Base-by-base conservation (phyloP, 1,140 invertebrate species). In the Ladona fulva region DNA sequence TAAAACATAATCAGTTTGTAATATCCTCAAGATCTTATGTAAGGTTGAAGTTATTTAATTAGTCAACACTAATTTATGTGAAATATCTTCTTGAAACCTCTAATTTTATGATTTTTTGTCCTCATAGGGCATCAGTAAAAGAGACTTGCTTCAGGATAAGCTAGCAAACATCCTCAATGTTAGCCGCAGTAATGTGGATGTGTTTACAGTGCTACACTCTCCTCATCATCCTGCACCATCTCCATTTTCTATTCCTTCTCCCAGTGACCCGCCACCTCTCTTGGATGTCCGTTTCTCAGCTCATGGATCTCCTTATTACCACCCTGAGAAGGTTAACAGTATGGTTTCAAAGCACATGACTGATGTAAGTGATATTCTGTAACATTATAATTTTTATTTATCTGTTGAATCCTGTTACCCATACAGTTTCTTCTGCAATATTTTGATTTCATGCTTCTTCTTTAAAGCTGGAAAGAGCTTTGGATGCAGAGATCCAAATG, bases 241-340 rank as follows among this genome's bases (percentile, higher is more conserved):
- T 66, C n/a, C 52, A 5, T 22, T 3, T 19, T 66, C 14, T 1
- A 19, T 66, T 66, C 52, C 14, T 22, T 66, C 52, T 3, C 52
- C 52, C n/a, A 66, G 12, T 12, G 52, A 66, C n/a, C 52, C 52
- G n/a, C 52, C 52, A 24, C 87, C 85, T 7, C 82, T 88, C 0
- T 82, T 95, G 44, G 96, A 98, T 83, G 92, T 97, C 0, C 86
- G 96, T 80, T 98, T 94, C 84, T 93, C 95, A 0, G 96, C 94
- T 0, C 96, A 97, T 83, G 94, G 93, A 0, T 97, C 95, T 0
- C 96, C 96, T 0, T 97, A 96, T 83, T 96, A 95, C 82, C 89
- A 91, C 0, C 86, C 94, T 0, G 94, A 95, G 84, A 94, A 92
- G 83, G 85, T 97, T 0, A 95, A 97, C 80, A 93, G 93, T 0